phyloP scores from a whole-genome alignment of 2,888 invertebrate species.

The Aphodius granarius region DNA sequence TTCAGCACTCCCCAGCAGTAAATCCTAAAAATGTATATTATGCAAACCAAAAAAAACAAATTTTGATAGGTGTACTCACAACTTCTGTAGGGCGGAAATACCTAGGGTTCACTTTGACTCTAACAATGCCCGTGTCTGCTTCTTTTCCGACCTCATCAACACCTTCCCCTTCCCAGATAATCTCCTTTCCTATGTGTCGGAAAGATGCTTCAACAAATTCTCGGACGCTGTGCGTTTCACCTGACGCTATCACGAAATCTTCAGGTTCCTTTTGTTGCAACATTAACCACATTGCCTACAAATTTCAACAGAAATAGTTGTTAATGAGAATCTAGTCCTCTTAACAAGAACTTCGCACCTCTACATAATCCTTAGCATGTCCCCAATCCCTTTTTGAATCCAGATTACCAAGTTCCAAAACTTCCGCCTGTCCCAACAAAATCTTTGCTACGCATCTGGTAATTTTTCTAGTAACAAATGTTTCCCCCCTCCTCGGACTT shows the following conservation, averaged over 20 bases:
- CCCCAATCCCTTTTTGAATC: slow-evolving; percentile 99
- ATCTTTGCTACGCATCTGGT: slow-evolving; percentile 98
- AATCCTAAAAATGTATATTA: slow-evolving; percentile 62
- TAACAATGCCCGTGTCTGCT: slow-evolving; percentile 69
- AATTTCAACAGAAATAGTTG: slow-evolving; percentile 9
- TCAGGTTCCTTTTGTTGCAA: slow-evolving; percentile 88
- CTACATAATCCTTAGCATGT: slow-evolving; percentile 93
- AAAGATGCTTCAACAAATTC: slow-evolving; percentile 96
- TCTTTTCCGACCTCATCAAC: slow-evolving; percentile 77
- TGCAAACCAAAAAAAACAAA: slow-evolving; percentile 2
- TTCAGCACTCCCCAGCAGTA: slow-evolving; percentile 88
- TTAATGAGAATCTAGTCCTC: no score
- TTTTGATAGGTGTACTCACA: slow-evolving; percentile 57
- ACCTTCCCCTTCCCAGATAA: slow-evolving; percentile 88
- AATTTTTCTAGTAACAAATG: slow-evolving; percentile 97
- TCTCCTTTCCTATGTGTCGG: slow-evolving; percentile 74
- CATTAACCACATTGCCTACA: slow-evolving; percentile 97
- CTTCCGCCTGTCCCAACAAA: slow-evolving; percentile 79
- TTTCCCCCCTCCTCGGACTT: slow-evolving; percentile 93
- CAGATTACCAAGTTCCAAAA: slow-evolving; percentile 89
- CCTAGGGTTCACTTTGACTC: slow-evolving; percentile 89
- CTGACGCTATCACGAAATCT: slow-evolving; percentile 97
- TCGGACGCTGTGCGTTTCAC: slow-evolving; percentile 90
- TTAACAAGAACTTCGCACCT: slow-evolving; percentile 60
- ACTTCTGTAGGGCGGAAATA: slow-evolving; percentile 99